Evolutionary conservation across 2,888 invertebrate species (phyloP).

Genomic region (Cosmorhoe ocellata): DNA sequence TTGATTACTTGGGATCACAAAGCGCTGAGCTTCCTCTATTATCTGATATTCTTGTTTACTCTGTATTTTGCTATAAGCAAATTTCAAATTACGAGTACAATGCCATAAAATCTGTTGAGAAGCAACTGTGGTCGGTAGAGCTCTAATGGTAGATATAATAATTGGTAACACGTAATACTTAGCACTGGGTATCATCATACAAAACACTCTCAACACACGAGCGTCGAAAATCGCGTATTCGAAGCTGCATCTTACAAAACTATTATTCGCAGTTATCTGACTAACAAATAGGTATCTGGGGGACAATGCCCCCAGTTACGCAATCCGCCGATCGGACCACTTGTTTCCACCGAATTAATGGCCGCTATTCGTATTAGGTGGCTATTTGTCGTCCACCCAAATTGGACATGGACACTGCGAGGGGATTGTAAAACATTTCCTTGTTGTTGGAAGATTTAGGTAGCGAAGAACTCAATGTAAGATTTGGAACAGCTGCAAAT

Average conservation of each 20-base stretch:
- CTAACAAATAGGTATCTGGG: constrained; percentile 14
- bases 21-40: too few species aligned
- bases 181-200: too few species aligned
- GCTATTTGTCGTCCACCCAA: constrained; percentile 43
- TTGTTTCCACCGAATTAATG: constrained; percentile 54
- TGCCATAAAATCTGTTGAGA: too few species aligned
- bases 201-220: not conserved
- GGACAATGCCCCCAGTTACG: constrained; percentile 32
- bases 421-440: constrained; percentile 24
- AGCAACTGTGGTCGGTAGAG: too few species aligned
- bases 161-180: too few species aligned
- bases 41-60: too few species aligned
- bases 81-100: too few species aligned
- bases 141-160: too few species aligned
- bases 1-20: too few species aligned
- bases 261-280: constrained; percentile 17
- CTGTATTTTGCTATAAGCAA: too few species aligned
- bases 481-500: not conserved
- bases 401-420: constrained; percentile 36
- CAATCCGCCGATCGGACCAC: constrained; percentile 43
- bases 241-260: constrained; percentile 9
- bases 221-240: not conserved
- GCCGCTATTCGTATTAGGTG: constrained; percentile 49
- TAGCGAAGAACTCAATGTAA: constrained; percentile 1
- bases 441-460: constrained; percentile 18